phyloP scores from a whole-genome alignment of 53 echinoderm and acorn worm genomes.

The Paelopatides confundens region DNA sequence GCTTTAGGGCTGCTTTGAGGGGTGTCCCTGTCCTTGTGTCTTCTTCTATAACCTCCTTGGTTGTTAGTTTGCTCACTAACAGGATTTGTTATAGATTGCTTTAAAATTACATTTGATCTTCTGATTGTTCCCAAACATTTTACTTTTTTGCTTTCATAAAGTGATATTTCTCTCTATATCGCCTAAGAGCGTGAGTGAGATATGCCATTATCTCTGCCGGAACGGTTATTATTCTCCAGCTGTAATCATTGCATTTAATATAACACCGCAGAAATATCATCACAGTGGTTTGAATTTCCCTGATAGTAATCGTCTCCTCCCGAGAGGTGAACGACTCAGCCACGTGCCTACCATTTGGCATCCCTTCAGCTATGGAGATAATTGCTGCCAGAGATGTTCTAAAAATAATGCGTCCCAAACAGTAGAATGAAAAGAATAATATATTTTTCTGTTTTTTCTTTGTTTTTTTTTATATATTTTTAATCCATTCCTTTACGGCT shows the following conservation, averaged over 20 bases:
- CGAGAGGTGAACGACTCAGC: constrained; percentile 37
- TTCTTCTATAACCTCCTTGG: background rate
- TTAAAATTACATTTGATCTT: background rate
- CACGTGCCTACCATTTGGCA: background rate
- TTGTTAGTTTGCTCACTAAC: background rate
- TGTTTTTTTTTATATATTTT: too few species aligned
- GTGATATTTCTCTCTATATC: background rate
- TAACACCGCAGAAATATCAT: constrained; percentile 14
- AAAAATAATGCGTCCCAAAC: background rate
- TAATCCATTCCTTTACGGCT: background rate
- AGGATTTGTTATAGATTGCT: background rate
- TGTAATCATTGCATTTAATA: background rate
- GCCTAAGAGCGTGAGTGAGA: background rate
- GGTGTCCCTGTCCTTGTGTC: too few species aligned
- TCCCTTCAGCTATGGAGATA: background rate
- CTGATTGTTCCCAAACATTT: background rate
- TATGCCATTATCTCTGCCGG: background rate
- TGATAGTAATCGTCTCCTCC: background rate
- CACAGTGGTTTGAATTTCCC: background rate
- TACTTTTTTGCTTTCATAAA: background rate
- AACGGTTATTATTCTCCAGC: background rate
- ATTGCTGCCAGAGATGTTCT: background rate
- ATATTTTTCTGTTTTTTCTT: background rate
- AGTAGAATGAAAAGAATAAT: background rate
- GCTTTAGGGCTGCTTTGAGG: too few species aligned